Evolutionary conservation across 2,797 vertebrate species (phyloP).

Genomic region (Luscinia luscinia): DNA sequence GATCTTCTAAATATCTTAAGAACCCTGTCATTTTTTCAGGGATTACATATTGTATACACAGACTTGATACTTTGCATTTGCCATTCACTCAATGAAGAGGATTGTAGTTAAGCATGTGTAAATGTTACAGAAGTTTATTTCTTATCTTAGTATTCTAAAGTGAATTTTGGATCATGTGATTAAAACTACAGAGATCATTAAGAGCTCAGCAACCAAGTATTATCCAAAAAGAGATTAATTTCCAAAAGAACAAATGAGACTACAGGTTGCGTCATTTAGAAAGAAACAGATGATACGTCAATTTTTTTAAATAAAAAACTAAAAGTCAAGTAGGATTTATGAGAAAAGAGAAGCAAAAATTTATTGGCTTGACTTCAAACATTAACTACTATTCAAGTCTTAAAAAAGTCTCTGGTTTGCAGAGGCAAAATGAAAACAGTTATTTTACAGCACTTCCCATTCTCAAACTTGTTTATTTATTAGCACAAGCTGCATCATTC

Average conservation of each 20-base stretch:
- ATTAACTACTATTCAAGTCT: background rate
- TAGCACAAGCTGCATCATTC: constrained; percentile 37
- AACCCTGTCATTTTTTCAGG: background rate
- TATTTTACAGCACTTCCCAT: background rate
- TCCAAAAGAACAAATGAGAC: background rate
- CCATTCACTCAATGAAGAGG: background rate
- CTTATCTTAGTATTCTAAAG: background rate
- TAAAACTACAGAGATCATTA: background rate
- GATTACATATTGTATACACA: background rate
- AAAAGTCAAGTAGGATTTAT: background rate
- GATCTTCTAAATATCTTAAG: background rate
- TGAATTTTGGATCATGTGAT: background rate
- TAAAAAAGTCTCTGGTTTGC: background rate
- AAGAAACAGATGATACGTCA: background rate
- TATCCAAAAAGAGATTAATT: background rate
- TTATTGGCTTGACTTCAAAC: background rate
- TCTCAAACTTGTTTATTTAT: constrained; percentile 18
- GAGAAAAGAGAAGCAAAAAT: background rate
- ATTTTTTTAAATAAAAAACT: too few relatives aligned
- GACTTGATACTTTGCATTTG: background rate
- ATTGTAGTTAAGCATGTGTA: background rate
- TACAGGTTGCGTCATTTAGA: background rate
- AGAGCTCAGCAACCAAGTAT: background rate
- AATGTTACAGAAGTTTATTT: background rate
- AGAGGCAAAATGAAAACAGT: background rate